Evolutionary conservation across 1,140 invertebrate species (phyloP), one percentile per base, ranked within the genome.

Genomic region (Scaptodrosophila lebanonensis): DNA sequence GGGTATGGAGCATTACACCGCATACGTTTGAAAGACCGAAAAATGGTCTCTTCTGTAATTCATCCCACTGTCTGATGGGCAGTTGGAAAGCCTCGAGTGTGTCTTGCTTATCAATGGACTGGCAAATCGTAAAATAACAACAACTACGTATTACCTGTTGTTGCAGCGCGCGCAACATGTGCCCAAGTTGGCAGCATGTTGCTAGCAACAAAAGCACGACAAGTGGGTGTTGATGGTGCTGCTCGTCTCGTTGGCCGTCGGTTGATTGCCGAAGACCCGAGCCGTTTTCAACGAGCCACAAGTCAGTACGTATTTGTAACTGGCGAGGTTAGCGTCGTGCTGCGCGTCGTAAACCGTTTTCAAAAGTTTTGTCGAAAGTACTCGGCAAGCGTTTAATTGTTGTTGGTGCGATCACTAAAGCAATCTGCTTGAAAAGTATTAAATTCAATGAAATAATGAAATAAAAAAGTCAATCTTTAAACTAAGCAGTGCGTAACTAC

Each of bases 261-360:
- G 15, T 36, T 30, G 38, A 22, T 36, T 60, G 40, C 52, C 44
- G 17, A 30, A 32, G 30, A 16, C 16, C 33, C 27, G 22, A n/a
- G n/a, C n/a, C n/a, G n/a, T n/a, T n/a, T n/a, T n/a, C n/a, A n/a
- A n/a, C n/a, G n/a, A n/a, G 29, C 25, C 39, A 49, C 32, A 20
- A 22, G 59, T 73, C 50, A 82, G 75, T 82, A 58, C 62, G 58
- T 54, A 69, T 82, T 62, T 73, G 69, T 60, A 62, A 66, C 40
- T 66, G 70, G 75, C 20, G 50, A 65, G 54, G 51, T 40, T 35
- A 70, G 59, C 69, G 57, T 66, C 69, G 60, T 66, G 62, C 36
- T 66, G 75, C 75, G 75, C 70, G 53, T 66, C 2, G 9, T 16
- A 15, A 38, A 8, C 49, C 29, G 49, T 59, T 49, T 64, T 16